phyloP scores from a whole-genome alignment of 1,140 invertebrate genomes.

The Megalonaias nervosa region DNA sequence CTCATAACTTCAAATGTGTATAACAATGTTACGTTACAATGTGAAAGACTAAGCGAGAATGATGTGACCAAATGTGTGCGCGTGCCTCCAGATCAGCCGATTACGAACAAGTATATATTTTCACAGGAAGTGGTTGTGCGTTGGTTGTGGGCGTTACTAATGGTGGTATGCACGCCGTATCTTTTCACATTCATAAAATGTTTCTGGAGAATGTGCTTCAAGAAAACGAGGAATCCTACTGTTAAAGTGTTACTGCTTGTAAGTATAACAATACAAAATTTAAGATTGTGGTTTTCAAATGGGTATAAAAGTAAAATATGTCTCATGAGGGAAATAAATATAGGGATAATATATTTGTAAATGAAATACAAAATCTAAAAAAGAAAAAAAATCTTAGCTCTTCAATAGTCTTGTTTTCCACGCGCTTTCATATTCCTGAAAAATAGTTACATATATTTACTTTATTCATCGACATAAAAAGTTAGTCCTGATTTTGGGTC shows the following conservation, averaged over 20 bases:
- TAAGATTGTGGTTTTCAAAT: too few relatives aligned
- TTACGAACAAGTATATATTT: constrained; percentile 41
- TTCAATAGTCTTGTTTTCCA: too few relatives aligned
- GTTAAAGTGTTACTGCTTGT: constrained; percentile 46
- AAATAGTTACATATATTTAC: too few relatives aligned
- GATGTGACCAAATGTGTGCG: constrained; percentile 46
- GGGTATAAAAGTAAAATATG: too few relatives aligned
- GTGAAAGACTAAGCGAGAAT: constrained; percentile 33
- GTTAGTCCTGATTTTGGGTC: too few relatives aligned
- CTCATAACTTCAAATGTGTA: constrained; percentile 64
- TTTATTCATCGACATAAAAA: too few relatives aligned
- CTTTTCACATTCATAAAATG: constrained; percentile 56
- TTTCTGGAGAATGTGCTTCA: constrained; percentile 62
- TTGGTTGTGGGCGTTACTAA: constrained; percentile 63
- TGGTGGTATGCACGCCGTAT: constrained; percentile 55
- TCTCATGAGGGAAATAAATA: too few relatives aligned
- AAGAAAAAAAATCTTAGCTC: too few relatives aligned
- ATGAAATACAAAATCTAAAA: too few relatives aligned
- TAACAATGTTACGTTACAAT: constrained; percentile 57
- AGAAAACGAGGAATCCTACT: constrained; percentile 54
- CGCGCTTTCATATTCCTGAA: too few relatives aligned
- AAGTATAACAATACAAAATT: constrained; percentile 25
- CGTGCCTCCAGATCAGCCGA: constrained; percentile 41
- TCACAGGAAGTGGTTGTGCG: constrained; percentile 51
- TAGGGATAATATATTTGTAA: too few relatives aligned